Evolutionary conservation across 92 coral and sea anemone species (phyloP), one percentile per base, ranked within the genome.

Genomic region (Epizoanthus illoricatus): DNA sequence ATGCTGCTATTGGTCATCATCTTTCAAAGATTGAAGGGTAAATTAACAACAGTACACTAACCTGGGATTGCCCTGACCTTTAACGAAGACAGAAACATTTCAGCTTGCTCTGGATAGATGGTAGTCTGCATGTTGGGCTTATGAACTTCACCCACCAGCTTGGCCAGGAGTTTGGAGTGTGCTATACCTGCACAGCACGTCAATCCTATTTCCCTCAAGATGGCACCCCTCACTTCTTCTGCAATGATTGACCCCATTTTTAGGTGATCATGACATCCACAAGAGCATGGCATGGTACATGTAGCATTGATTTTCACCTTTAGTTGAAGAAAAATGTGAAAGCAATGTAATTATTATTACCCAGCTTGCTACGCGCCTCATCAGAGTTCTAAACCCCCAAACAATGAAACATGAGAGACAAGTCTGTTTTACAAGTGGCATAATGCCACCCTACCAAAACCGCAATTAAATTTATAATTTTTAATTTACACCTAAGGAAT

Each of bases 91-190:
- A 93, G 55, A 15, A 93, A 79, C 47, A 19, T 66, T 54, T 88
- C 85, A 6, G 84, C 89, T 81, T 86, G 68, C 45, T 81, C 87
- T 58, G 97, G 92, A 79, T 84, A 84, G 41, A 93, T 55, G 21
- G 93, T 84, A 19, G 94, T 91, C 85, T 93, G 97, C 81, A 80
- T 84, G 80, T 93, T 93, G 47, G 97, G 97, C 81, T 93, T 93
- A 58, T 87, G 85, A 33, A 88, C 82, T 71, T 87, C 94, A 59
- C 94, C 94, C 33, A 90, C 89, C 73, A 93, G 71, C 74, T 93
- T 93, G 33, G 97, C 92, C 24, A 93, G 87, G 57, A 93, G 86
- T 59, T 93, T 93, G 61, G 85, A 87, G 75, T 90, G 91, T 11
- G 91, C 85, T 66, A 89, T 79, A 55, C 97, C 97, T 16, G 97